A percentile compares a stretch with the other conserved stretches of the same genome.
Evolutionary conservation across 2,797 vertebrate species (phyloP).

Genomic region (Artibeus lituratus): DNA sequence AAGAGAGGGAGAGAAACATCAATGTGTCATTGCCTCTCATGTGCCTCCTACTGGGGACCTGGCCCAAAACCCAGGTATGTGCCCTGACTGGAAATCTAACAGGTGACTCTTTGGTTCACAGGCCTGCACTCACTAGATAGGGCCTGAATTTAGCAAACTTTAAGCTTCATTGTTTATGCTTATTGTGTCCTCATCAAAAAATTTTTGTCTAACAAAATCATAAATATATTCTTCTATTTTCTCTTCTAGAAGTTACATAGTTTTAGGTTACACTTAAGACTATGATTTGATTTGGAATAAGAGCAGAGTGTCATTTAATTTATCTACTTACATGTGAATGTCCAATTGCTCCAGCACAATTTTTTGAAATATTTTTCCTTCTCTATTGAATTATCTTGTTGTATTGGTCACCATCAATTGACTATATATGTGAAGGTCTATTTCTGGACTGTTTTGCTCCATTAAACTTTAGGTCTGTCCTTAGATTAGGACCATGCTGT

Average conservation of each 20-base stretch:
- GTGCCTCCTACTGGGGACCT: no score
- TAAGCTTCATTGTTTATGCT: background rate
- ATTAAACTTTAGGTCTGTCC: background rate
- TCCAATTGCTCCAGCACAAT: background rate
- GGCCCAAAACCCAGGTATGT: no score
- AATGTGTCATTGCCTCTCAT: no score
- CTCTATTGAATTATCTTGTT: background rate
- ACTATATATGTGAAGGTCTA: background rate
- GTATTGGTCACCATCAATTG: background rate
- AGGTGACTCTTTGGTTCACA: no score
- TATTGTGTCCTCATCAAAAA: background rate
- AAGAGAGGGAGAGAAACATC: no score
- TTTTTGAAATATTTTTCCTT: background rate
- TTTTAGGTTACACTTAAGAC: background rate
- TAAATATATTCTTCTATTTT: background rate
- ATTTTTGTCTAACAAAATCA: background rate
- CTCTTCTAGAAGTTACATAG: background rate
- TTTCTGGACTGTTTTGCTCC: background rate
- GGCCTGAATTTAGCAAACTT: background rate
- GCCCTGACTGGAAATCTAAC: no score
- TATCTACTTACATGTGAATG: background rate
- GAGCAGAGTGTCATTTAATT: background rate
- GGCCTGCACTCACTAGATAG: no score
- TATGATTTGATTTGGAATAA: background rate
- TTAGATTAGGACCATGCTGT: background rate